Evolutionary conservation across 2,113 vertebrate species (phyloP), one percentile per base, ranked within the genome.

Genomic region (Oenanthe oenanthe): DNA sequence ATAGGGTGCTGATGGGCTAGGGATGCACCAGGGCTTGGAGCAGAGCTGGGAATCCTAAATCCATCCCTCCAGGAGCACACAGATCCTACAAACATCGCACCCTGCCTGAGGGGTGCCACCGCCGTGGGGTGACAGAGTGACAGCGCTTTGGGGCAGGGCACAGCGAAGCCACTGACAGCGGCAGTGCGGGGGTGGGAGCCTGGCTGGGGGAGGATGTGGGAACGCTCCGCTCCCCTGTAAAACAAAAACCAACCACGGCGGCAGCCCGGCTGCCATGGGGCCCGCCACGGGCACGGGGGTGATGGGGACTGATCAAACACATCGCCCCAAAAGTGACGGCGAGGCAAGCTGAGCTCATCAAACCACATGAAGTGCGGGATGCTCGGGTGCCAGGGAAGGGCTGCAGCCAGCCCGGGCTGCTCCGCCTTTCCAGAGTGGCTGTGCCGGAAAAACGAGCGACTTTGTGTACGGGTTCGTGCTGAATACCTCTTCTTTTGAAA

Each of bases 171-270:
- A 57, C 13, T 9, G 77, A 45, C 3, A 24, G 5, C 0, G 2
- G 91, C 24, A 7, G 70, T 0, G n/a, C 0, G n/a, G 81, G 93
- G 86, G 89, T 42, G 72, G 72, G 66, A 50, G 48, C 48, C 48
- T 24, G 48, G 48, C 48, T 45, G 63, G 72, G 61, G 48, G 48
- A 95, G 96, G 95, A 89, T 85, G 90, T 92, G 89, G 87, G 70
- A 12, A 91, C 29, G 21, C 31, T 89, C 73, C 26, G 42, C 40
- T 25, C 42, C 51, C 83, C 84, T 31, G 85, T 42, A 29, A 82
- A 93, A 79, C 42, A 63, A 89, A 93, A 89, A 7, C 65, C 87
- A 93, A 13, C 57, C 26, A 38, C 13, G 20, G 13, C 7, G 0
- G 18, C 1, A 2, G 67, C 68, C 20, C 0, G 53, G 56, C 81